Percentiles rank a stretch among this genome's conserved stretches.
phyloP scores from a whole-genome alignment of 1,140 invertebrate genomes.

The Gonioctena quinquepunctata region DNA sequence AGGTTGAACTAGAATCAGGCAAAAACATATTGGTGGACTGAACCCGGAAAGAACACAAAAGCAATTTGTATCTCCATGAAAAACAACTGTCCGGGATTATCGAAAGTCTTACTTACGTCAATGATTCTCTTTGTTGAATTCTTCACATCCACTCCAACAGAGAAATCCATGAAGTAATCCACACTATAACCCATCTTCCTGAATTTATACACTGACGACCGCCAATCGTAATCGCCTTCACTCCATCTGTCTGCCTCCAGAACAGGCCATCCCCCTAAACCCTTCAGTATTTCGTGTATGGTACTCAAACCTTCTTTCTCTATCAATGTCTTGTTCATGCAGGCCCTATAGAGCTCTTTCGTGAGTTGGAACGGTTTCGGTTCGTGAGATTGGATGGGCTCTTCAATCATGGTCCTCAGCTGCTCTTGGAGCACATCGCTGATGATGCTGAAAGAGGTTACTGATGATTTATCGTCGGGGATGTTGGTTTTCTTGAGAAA shows the following conservation, averaged over 20 bases:
- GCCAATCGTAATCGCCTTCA: conserved; percentile 70
- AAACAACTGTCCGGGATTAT: too few species aligned
- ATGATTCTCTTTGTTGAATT: conserved; percentile 85
- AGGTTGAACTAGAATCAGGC: too few species aligned
- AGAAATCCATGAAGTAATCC: conserved; percentile 92
- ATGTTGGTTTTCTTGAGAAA: conserved; percentile 76
- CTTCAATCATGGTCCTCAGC: conserved; percentile 73
- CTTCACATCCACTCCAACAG: conserved; percentile 87
- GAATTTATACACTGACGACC: conserved; percentile 80
- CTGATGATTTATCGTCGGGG: conserved; percentile 78
- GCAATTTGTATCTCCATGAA: too few species aligned
- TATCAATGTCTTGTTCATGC: conserved; percentile 82
- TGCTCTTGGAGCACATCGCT: conserved; percentile 81
- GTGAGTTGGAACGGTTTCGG: conserved; percentile 74
- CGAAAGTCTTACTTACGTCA: conserved; percentile 71
- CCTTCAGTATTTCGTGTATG: conserved; percentile 69
- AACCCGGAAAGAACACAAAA: too few species aligned
- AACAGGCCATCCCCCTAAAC: conserved; percentile 91
- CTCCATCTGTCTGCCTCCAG: conserved; percentile 79
- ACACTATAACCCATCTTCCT: conserved; percentile 79
- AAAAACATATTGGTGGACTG: too few species aligned
- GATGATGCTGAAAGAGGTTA: conserved; percentile 80
- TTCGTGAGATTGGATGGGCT: conserved; percentile 66
- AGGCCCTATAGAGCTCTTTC: conserved; percentile 79
- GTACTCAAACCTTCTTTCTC: conserved; percentile 74